These are phyloP conservation scores for Xestobium rufovillosum DNA, from an alignment of 2,888 invertebrate genomes.

Conservation along the genomic window DNA sequence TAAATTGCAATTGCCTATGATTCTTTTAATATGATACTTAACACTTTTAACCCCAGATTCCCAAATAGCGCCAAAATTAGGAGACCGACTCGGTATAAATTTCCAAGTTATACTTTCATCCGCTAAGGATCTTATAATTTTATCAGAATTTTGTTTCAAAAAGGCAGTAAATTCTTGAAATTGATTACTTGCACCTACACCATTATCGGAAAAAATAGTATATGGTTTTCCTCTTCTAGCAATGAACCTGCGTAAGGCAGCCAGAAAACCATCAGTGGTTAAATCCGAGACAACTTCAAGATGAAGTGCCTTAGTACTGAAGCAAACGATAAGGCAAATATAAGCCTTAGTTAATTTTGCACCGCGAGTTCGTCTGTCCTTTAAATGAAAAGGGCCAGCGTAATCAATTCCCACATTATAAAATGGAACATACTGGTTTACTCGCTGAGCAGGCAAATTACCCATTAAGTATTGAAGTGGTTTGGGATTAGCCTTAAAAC, in stretches of 20 bases:
- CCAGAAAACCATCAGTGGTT: background rate
- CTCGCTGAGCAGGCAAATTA: conserved; percentile 9
- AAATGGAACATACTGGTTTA: conserved; percentile 12
- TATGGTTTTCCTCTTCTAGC: too few species aligned
- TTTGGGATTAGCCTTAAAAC: conserved; percentile 11
- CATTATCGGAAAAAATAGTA: too few species aligned
- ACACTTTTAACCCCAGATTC: too few species aligned
- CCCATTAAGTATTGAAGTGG: conserved; percentile 13
- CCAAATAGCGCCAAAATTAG: too few species aligned
- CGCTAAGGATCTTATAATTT: too few species aligned
- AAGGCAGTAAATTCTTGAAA: too few species aligned
- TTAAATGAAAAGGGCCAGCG: conserved; percentile 12
- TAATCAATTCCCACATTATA: conserved; percentile 13
- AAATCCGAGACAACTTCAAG: conserved; percentile 5
- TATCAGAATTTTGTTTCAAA: too few species aligned
- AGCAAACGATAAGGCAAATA: conserved; percentile 8
- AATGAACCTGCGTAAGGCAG: background rate
- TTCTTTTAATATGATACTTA: too few species aligned
- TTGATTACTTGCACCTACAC: too few species aligned
- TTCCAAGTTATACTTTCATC: too few species aligned
- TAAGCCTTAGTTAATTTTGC: conserved; percentile 12
- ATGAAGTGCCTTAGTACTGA: conserved; percentile 10
- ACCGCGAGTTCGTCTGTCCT: conserved; percentile 10
- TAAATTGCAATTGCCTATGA: too few species aligned
- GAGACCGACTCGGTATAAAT: too few species aligned